Conservation (phyloP, 2,113 vertebrate genomes). For the Sus scrofa region DNA sequence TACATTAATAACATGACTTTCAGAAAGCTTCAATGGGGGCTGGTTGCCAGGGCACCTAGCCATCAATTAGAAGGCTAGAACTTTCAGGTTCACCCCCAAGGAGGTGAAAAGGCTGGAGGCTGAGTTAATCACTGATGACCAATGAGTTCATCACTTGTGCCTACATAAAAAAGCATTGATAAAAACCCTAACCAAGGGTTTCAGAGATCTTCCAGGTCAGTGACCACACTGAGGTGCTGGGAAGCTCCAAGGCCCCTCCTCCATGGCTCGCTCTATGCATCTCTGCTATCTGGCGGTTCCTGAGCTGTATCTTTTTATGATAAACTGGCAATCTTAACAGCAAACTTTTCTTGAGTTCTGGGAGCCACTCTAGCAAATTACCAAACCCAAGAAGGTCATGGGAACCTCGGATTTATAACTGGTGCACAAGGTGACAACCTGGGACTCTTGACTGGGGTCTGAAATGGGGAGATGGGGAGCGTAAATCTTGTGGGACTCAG, state of each 20-base stretch:
- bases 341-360: background rate
- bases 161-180: background rate
- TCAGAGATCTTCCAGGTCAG: background rate
- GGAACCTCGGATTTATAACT: background rate
- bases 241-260: background rate
- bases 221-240: background rate
- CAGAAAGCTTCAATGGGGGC: background rate
- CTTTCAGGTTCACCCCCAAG: background rate
- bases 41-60: background rate
- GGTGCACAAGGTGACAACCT: background rate
- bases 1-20: background rate
- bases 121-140: background rate
- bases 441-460: background rate
- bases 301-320: background rate
- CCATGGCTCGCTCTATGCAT: too few relatives aligned
- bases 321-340: background rate
- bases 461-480: background rate
- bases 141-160: background rate
- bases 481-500: background rate
- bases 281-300: background rate
- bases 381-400: background rate
- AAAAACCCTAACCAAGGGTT: background rate
- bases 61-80: too few relatives aligned
- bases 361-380: background rate
- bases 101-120: background rate